Conservation (phyloP, 2,888 invertebrate genomes). For the Xylota segnis region DNA sequence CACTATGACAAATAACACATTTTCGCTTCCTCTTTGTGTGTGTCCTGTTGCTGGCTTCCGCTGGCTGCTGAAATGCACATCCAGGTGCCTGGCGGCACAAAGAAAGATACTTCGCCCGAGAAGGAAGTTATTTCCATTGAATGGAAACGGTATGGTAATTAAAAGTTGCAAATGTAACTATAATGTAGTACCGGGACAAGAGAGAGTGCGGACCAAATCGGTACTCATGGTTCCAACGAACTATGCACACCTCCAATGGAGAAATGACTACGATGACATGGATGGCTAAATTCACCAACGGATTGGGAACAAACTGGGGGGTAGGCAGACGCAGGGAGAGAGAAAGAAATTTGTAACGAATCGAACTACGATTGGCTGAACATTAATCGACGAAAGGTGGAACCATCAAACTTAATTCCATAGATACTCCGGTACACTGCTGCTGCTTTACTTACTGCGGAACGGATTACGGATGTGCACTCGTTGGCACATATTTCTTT, state of each 20-base stretch:
- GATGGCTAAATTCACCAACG: constrained; percentile 29
- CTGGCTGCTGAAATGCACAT: constrained; percentile 37
- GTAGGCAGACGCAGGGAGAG: background rate
- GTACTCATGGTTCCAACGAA: constrained; percentile 52
- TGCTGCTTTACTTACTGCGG: constrained; percentile 60
- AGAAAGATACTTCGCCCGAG: constrained; percentile 28
- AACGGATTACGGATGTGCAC: constrained; percentile 19
- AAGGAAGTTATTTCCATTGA: constrained; percentile 54
- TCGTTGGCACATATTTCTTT: constrained; percentile 10
- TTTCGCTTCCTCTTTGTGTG: constrained; percentile 14
- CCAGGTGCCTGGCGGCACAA: constrained; percentile 24
- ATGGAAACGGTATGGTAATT: constrained; percentile 65
- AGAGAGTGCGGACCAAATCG: constrained; percentile 27
- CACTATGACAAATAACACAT: constrained; percentile 66
- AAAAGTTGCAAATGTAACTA: constrained; percentile 61
- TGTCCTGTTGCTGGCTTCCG: background rate
- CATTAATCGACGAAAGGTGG: constrained; percentile 15
- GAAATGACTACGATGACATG: constrained; percentile 22
- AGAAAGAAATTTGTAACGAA: constrained; percentile 44
- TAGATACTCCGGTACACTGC: constrained; percentile 7
- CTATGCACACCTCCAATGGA: background rate
- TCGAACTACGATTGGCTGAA: constrained; percentile 29
- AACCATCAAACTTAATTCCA: constrained; percentile 44
- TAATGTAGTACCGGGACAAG: constrained; percentile 9
- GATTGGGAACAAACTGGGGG: constrained; percentile 32